Percentiles rank a stretch among this genome's conserved stretches.
phyloP scores from a whole-genome alignment of 2,113 vertebrate genomes.

The Alosa alosa region DNA sequence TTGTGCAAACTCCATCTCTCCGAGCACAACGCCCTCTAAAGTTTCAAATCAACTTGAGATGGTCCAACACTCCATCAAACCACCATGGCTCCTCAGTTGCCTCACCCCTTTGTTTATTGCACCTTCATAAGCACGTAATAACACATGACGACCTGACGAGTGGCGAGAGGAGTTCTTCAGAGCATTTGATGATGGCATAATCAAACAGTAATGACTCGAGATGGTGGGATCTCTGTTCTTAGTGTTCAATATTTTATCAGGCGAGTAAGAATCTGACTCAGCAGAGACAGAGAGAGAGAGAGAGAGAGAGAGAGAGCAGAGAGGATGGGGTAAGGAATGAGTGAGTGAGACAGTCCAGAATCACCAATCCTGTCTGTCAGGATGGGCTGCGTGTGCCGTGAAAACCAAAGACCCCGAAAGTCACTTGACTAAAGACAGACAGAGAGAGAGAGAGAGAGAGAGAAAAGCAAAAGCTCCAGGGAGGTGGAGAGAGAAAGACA shows the following conservation, averaged over 20 bases:
- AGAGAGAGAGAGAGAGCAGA: not conserved
- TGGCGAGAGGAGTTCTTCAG: not conserved
- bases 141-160: not conserved
- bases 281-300: not conserved
- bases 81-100: not conserved
- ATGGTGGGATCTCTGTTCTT: not conserved
- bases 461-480: not conserved
- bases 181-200: not conserved
- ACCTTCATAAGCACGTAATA: not conserved
- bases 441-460: not conserved
- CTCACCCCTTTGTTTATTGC: not conserved
- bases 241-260: constrained; percentile 11
- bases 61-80: constrained; percentile 1
- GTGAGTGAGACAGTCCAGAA: not conserved
- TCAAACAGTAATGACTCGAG: constrained; percentile 8
- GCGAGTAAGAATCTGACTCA: not conserved
- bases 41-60: constrained; percentile 6
- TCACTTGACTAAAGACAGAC: not conserved
- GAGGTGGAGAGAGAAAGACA: not conserved
- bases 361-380: not conserved
- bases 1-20: constrained; percentile 19
- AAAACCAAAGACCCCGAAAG: not conserved
- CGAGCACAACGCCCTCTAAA: constrained; percentile 37
- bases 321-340: not conserved
- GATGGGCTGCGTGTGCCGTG: not conserved